phyloP scores from a whole-genome alignment of 2,113 vertebrate genomes.

The Peromyscus leucopus region DNA sequence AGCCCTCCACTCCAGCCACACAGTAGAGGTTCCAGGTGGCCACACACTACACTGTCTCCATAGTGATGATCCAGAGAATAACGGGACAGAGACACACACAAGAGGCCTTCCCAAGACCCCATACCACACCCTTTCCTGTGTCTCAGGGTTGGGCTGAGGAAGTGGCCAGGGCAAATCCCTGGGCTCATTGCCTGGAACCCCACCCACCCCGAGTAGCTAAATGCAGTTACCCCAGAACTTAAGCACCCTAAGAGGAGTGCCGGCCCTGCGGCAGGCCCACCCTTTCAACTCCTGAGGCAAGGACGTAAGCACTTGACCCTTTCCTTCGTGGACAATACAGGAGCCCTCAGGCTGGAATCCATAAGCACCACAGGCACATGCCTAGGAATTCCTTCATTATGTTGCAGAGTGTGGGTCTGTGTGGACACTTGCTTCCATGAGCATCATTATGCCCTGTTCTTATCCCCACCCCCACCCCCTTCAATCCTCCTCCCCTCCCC shows the following conservation, averaged over 20 bases:
- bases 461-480: background rate
- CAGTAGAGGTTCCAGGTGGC: background rate
- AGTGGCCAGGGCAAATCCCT: too few species aligned
- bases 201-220: background rate
- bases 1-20: background rate
- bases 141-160: background rate
- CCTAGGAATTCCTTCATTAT: background rate
- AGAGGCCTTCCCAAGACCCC: background rate
- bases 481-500: too few species aligned
- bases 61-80: background rate
- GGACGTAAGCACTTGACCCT: rapidly evolving
- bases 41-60: background rate
- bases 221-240: background rate
- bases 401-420: background rate
- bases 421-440: background rate
- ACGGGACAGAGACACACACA: background rate
- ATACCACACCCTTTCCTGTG: background rate
- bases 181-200: background rate
- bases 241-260: background rate
- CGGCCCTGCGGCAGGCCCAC: too few species aligned
- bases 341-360: background rate
- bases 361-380: rapidly evolving
- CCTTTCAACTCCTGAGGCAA: background rate
- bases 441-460: background rate
- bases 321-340: background rate